phyloP scores from a whole-genome alignment of 2,113 vertebrate genomes.

The Promerops cafer region DNA sequence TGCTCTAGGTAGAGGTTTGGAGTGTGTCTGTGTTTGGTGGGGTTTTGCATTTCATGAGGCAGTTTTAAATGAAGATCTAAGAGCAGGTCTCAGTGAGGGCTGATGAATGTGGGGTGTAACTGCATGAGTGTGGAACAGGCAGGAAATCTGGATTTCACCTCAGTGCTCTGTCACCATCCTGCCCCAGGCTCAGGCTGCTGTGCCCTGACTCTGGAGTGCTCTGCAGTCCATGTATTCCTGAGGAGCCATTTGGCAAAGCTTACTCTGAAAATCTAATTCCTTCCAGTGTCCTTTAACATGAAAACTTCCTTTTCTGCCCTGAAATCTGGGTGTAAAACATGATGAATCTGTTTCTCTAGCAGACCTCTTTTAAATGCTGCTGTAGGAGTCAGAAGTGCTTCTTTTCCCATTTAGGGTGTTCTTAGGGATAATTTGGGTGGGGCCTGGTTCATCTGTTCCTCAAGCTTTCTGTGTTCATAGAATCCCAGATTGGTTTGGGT shows the following conservation, averaged over 20 bases:
- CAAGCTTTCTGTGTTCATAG: background rate
- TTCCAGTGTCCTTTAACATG: background rate
- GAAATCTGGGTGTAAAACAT: background rate
- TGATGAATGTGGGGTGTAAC: background rate
- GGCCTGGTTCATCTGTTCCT: background rate
- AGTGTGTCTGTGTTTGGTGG: background rate
- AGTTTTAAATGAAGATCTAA: background rate
- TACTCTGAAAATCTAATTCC: background rate
- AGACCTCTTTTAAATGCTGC: background rate
- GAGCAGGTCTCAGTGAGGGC: background rate
- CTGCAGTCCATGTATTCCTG: rapidly evolving
- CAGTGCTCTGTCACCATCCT: background rate
- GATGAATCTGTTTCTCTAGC: background rate
- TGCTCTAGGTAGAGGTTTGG: background rate
- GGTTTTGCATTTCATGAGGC: background rate
- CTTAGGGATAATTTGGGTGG: background rate
- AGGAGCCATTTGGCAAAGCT: background rate
- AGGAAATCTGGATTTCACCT: background rate
- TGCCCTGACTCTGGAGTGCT: background rate
- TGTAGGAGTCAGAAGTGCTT: background rate
- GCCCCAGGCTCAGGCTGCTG: background rate
- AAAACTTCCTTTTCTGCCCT: background rate
- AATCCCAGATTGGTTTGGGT: background rate
- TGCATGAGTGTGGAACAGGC: background rate
- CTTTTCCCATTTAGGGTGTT: background rate